A percentile compares a stretch with the other conserved stretches of the same genome.
These are phyloP conservation scores for Melanchra persicariae DNA, from an alignment of 2,888 invertebrate genomes.

Conservation along the genomic window DNA sequence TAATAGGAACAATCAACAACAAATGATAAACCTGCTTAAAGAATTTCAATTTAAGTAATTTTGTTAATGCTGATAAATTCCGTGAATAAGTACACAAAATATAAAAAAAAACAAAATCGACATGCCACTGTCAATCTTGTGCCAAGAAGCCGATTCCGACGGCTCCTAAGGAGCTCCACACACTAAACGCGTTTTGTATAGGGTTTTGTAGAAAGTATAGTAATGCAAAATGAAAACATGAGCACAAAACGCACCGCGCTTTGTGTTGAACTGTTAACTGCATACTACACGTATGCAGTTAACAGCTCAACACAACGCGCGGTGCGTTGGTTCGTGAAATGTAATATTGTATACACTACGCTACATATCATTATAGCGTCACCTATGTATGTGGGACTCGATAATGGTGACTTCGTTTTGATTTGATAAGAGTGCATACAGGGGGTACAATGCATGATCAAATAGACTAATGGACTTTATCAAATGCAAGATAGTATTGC, in stretches of 20 bases:
- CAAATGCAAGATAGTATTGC: slow-evolving; percentile 4
- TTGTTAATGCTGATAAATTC: neutral
- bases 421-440: neutral
- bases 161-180: too few species aligned
- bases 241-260: too few species aligned
- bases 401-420: slow-evolving; percentile 7
- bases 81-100: too few species aligned
- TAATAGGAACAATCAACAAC: neutral
- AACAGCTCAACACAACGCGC: too few species aligned
- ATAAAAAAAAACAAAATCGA: too few species aligned
- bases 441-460: neutral
- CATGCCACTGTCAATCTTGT: too few species aligned
- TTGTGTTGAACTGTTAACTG: neutral
- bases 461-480: slow-evolving; percentile 3
- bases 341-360: neutral
- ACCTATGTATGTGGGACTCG: neutral
- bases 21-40: slow-evolving; percentile 21
- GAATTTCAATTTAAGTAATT: slow-evolving; percentile 16
- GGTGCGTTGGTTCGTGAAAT: too few species aligned
- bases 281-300: too few species aligned
- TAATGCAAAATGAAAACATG: too few species aligned
- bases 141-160: too few species aligned
- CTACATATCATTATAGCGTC: neutral
- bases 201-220: too few species aligned
- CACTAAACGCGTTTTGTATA: too few species aligned